Evolutionary conservation across 2,888 invertebrate species (phyloP).

Genomic region (Steinernema hermaphroditum): DNA sequence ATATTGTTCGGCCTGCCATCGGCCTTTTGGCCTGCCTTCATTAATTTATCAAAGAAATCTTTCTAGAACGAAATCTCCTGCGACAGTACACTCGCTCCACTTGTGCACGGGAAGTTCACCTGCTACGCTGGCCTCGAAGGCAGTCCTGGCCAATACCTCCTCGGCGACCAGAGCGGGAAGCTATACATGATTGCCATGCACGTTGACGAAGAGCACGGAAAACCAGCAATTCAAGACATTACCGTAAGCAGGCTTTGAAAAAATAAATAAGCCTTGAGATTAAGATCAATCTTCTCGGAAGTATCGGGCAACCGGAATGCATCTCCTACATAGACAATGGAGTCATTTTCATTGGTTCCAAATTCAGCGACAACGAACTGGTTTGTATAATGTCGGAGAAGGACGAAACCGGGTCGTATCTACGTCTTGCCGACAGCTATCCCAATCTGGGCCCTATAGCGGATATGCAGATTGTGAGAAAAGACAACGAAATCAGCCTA

Average conservation of each 20-base stretch:
- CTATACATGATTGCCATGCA: conserved; percentile 82
- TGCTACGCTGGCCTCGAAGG: conserved; percentile 92
- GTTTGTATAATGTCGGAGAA: conserved; percentile 70
- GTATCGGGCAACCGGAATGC: conserved; percentile 83
- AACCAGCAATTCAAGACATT: background rate
- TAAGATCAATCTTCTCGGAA: conserved; percentile 63
- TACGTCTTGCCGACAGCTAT: conserved; percentile 89
- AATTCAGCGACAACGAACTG: conserved; percentile 92
- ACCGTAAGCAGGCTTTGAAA: too few relatives aligned
- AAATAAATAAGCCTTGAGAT: conserved; percentile 32
- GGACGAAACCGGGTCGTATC: conserved; percentile 61
- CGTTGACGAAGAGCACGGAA: conserved; percentile 84
- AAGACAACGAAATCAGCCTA: conserved; percentile 91
- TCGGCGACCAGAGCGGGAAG: conserved; percentile 91
- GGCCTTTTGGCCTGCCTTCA: too few relatives aligned
- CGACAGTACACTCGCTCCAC: conserved; percentile 50
- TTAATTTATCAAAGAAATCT: background rate
- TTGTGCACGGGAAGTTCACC: conserved; percentile 72
- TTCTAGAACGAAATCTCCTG: conserved; percentile 36
- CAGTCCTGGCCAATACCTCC: conserved; percentile 71
- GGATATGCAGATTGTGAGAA: conserved; percentile 61
- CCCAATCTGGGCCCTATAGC: conserved; percentile 95
- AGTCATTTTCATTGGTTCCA: conserved; percentile 88
- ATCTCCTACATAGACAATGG: conserved; percentile 97
- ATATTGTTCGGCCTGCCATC: too few relatives aligned